Evolutionary conservation across 2,797 vertebrate species (phyloP).

Genomic region (Cossypha polioptera): DNA sequence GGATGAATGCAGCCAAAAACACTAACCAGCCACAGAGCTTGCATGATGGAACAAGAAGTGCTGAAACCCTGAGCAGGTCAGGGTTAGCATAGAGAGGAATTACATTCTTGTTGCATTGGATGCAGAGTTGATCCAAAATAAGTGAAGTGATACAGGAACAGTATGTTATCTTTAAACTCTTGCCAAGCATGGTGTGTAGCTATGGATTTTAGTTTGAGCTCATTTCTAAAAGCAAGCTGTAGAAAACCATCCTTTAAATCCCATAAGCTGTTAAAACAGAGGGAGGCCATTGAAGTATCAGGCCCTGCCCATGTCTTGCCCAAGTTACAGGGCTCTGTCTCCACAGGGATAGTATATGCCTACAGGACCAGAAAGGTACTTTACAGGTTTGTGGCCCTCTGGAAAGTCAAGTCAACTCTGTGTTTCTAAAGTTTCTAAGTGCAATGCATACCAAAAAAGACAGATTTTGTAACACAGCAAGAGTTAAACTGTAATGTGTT

Average conservation of each 20-base stretch:
- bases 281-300: background rate
- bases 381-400: background rate
- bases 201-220: background rate
- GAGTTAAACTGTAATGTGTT: background rate
- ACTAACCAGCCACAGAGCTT: background rate
- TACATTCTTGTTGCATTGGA: background rate
- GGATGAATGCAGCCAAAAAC: slow-evolving; percentile 1
- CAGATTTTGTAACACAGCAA: background rate
- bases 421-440: background rate
- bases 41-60: background rate
- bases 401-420: background rate
- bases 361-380: background rate
- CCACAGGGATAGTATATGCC: background rate
- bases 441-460: background rate
- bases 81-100: background rate
- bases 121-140: background rate
- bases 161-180: background rate
- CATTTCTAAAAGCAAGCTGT: background rate
- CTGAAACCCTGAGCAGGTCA: background rate
- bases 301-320: background rate
- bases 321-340: background rate
- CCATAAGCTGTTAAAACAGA: background rate
- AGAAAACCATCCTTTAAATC: background rate
- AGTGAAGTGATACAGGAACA: background rate
- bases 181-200: background rate